phyloP scores from a whole-genome alignment of 2,797 vertebrate species.

The Chromis chromis region DNA sequence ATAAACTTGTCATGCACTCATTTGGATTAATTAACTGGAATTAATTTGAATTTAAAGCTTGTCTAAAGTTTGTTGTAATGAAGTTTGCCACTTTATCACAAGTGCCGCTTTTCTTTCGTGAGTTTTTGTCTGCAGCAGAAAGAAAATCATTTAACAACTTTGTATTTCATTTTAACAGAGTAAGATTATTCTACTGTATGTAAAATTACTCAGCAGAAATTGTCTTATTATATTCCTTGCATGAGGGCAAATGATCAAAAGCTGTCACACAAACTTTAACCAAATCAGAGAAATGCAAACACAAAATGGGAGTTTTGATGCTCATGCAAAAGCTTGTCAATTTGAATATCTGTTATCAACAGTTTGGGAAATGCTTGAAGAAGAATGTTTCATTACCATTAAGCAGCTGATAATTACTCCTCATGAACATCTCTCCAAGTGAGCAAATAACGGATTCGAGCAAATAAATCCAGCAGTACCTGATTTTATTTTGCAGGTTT shows the following conservation, averaged over 20 bases:
- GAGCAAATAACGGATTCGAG: slow-evolving; percentile 45
- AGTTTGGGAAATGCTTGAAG: slow-evolving; percentile 1
- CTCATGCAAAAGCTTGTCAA: slow-evolving; percentile 33
- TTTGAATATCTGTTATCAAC: slow-evolving; percentile 24
- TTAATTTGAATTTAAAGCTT: background rate
- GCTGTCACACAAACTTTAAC: slow-evolving; percentile 16
- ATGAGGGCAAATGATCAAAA: slow-evolving; percentile 32
- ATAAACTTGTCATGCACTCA: slow-evolving; percentile 13
- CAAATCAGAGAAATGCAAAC: slow-evolving; percentile 42
- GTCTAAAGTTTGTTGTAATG: slow-evolving; percentile 13
- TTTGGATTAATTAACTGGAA: slow-evolving; percentile 27
- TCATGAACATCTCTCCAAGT: slow-evolving; percentile 27
- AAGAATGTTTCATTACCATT: slow-evolving; percentile 37
- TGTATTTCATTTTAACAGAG: background rate
- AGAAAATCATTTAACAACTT: slow-evolving; percentile 28
- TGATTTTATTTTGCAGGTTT: slow-evolving; percentile 49
- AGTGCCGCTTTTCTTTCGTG: slow-evolving; percentile 7
- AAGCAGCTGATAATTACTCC: slow-evolving; percentile 45
- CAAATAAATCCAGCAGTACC: slow-evolving; percentile 30
- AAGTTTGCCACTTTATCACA: background rate
- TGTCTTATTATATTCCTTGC: slow-evolving; percentile 15
- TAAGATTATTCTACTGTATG: background rate
- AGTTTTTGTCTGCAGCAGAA: slow-evolving; percentile 19
- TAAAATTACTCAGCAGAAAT: slow-evolving; percentile 34
- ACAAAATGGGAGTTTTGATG: slow-evolving; percentile 31